These are phyloP conservation scores for Ammodytes dubius DNA, from an alignment of 2,113 vertebrate species.

Conservation along the genomic window DNA sequence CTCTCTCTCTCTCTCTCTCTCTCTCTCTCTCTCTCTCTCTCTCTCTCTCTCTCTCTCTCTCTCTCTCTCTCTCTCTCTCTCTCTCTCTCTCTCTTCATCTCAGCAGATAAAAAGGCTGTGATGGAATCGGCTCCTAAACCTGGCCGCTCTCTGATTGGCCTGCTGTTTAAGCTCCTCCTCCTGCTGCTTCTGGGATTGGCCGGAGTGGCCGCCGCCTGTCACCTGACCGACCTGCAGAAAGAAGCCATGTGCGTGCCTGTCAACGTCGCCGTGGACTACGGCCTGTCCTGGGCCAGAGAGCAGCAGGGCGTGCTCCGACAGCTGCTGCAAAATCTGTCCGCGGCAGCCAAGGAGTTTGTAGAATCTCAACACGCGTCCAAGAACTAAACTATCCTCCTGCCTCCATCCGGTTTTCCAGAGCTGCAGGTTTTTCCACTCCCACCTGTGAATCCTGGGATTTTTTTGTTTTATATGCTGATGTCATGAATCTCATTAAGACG, in stretches of 20 bases:
- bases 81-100: background rate
- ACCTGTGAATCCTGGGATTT: constrained; percentile 36
- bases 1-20: background rate
- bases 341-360: constrained; percentile 78
- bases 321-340: constrained; percentile 82
- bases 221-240: constrained; percentile 86
- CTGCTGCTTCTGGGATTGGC: constrained; percentile 84
- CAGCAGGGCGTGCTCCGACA: constrained; percentile 80
- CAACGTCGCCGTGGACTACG: constrained; percentile 85
- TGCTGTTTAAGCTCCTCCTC: constrained; percentile 85
- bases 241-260: constrained; percentile 87
- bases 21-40: background rate
- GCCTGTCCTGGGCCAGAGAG: constrained; percentile 85
- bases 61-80: background rate
- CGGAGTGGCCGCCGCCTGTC: constrained; percentile 83
- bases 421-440: constrained; percentile 29
- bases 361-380: constrained; percentile 82
- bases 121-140: constrained; percentile 55
- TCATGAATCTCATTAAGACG: constrained; percentile 47
- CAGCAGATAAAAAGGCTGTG: constrained; percentile 71
- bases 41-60: background rate
- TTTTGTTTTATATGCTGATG: constrained; percentile 38
- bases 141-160: constrained; percentile 68
- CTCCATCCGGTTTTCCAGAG: constrained; percentile 18
- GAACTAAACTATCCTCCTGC: constrained; percentile 65